phyloP scores from a whole-genome alignment of 2,888 invertebrate species.

The Dryococelus australis region DNA sequence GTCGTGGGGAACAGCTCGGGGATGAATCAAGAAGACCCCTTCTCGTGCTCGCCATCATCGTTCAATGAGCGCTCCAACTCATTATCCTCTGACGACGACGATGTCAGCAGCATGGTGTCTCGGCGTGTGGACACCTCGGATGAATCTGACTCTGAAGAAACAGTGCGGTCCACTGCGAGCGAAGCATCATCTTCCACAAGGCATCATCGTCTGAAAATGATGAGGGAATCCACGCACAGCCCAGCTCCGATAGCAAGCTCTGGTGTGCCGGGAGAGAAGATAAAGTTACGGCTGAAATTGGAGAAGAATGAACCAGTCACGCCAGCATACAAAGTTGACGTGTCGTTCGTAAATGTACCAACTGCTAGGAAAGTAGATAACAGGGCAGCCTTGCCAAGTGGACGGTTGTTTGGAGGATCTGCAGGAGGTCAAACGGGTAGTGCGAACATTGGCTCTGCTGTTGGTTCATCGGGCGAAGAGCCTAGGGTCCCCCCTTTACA shows the following conservation, averaged over 20 bases:
- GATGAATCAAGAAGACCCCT: conserved; percentile 57
- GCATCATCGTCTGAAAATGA: conserved; percentile 44
- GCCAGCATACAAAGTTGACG: conserved; percentile 81
- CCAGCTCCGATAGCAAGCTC: conserved; percentile 57
- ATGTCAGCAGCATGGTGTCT: conserved; percentile 52
- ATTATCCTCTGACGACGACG: conserved; percentile 63
- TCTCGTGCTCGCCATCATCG: conserved; percentile 60
- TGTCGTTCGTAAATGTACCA: conserved; percentile 72
- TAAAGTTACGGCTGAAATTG: conserved; percentile 81
- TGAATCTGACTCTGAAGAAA: conserved; percentile 66
- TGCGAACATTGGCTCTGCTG: conserved; percentile 24
- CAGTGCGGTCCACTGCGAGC: conserved; percentile 65
- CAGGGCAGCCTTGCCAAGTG: conserved; percentile 32
- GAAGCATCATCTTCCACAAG: conserved; percentile 51
- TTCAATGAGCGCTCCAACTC: conserved; percentile 60
- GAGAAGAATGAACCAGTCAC: conserved; percentile 84
- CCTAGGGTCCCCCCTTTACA: conserved; percentile 87
- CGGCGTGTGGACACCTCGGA: conserved; percentile 61
- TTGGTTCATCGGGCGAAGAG: conserved; percentile 64
- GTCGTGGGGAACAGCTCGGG: conserved; percentile 56
- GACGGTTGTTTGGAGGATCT: conserved; percentile 36
- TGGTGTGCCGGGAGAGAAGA: conserved; percentile 66
- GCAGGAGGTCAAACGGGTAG: conserved; percentile 33
- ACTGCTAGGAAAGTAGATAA: conserved; percentile 46
- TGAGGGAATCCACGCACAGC: conserved; percentile 30